Base-by-base conservation (phyloP, 2,797 vertebrate genomes). In the Halcyon leucocephala region DNA sequence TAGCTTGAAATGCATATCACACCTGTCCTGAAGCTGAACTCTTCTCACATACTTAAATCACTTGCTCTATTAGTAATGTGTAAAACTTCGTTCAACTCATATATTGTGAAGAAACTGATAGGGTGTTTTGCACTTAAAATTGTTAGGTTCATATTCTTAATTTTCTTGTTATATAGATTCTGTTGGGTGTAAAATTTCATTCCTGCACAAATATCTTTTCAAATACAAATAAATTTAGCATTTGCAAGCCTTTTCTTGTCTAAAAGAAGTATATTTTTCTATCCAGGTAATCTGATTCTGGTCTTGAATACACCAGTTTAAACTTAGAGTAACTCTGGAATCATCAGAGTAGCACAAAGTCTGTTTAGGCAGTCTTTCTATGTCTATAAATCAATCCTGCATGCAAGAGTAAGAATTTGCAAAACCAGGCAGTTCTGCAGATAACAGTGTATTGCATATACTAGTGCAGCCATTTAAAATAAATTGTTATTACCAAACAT, bases 341-440 rank as follows among this genome's bases (percentile, higher is more conserved):
- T 73, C 69, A 69, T 25, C 62, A 65, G 16, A 81, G 26, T 93
- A 55, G 28, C 76, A 62, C 21, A 12, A 64, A 73, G 46, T 78
- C 46, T 61, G 20, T 52, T 86, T 81, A 89, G 65, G 35, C 58
- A 86, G 44, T 24, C n/a, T 64, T 73, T n/a, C 9, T 55, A 5
- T 31, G 60, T 88, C 80, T 90, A 46, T 82, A 90, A 95, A 78
- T 93, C 92, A 93, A 49, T 92, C 73, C 37, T 61, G 44, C 86
- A 82, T 39, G 51, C n/a, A 42, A 33, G 4, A 82, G 51, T 57
- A 72, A 37, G 20, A 84, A 61, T 86, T 86, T 86, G 66, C 12
- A 25, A 72, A 77, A 82, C 1, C 39, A 84, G 51, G 31, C 35
- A 84, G 33, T 90, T 85, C 70, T 77, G 39, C 58, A 96, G 79